phyloP scores from a whole-genome alignment of 2,888 invertebrate species.

The Cantharis rufa region DNA sequence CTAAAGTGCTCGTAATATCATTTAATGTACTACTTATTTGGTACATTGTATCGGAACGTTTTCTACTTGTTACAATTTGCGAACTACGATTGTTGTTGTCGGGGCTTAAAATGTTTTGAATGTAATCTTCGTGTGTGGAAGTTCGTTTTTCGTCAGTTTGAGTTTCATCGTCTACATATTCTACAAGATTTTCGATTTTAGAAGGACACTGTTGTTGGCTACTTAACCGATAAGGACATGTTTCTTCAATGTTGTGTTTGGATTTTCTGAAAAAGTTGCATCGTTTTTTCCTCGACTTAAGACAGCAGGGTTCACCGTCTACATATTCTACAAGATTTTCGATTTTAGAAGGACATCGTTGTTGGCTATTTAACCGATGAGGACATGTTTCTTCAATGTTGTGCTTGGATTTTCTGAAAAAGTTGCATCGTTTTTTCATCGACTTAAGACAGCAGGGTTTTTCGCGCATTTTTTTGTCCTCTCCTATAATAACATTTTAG shows the following conservation, averaged over 20 bases:
- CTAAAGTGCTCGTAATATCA: neutral
- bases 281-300: neutral
- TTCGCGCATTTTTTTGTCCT: neutral
- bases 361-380: neutral
- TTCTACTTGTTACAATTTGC: neutral
- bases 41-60: neutral
- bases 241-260: neutral
- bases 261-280: neutral
- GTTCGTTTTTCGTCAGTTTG: neutral
- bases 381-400: neutral
- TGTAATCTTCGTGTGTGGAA: neutral
- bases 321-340: neutral
- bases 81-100: neutral
- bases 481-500: neutral
- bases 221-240: neutral
- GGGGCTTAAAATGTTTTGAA: neutral
- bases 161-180: neutral
- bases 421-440: neutral
- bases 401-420: neutral
- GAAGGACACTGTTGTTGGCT: neutral
- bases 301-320: neutral
- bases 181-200: neutral
- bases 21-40: neutral
- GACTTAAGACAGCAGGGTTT: neutral
- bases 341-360: neutral